Conservation (phyloP, 1,140 invertebrate species). For the Fopius arisanus region DNA sequence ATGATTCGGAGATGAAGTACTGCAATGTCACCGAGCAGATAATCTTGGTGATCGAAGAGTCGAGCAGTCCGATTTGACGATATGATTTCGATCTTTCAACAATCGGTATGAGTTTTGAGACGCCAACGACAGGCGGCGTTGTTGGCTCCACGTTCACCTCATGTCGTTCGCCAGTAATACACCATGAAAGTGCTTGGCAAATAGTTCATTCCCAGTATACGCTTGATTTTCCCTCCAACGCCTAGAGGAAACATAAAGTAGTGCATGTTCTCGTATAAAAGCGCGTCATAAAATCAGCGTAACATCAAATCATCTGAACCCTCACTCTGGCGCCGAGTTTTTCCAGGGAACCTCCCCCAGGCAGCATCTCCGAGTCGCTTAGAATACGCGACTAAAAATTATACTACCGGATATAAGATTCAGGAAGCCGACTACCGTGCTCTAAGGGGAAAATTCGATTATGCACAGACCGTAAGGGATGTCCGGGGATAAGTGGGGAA, state of each 20-base stretch:
- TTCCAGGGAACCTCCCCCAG: background rate
- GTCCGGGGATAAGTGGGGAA: background rate
- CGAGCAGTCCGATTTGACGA: too few relatives aligned
- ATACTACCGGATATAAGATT: slow-evolving; percentile 11
- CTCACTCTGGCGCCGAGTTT: background rate
- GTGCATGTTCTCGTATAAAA: background rate
- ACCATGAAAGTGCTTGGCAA: background rate
- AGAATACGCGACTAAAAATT: slow-evolving; percentile 7
- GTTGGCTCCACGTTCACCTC: background rate
- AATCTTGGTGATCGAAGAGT: too few relatives aligned
- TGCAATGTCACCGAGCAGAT: too few relatives aligned
- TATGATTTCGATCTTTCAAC: too few relatives aligned
- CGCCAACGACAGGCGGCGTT: background rate
- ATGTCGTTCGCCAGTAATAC: background rate
- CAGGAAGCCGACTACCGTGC: background rate
- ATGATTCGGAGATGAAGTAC: too few relatives aligned
- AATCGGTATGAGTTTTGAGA: background rate
- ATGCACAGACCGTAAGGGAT: slow-evolving; percentile 2
- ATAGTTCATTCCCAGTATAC: background rate
- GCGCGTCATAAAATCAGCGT: background rate
- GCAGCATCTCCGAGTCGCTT: background rate
- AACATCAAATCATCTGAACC: background rate
- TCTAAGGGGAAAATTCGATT: background rate
- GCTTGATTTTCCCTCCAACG: background rate
- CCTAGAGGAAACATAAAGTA: background rate